These are phyloP conservation scores for Cervus canadensis DNA, from an alignment of 2,113 vertebrate species.

Conservation along the genomic window DNA sequence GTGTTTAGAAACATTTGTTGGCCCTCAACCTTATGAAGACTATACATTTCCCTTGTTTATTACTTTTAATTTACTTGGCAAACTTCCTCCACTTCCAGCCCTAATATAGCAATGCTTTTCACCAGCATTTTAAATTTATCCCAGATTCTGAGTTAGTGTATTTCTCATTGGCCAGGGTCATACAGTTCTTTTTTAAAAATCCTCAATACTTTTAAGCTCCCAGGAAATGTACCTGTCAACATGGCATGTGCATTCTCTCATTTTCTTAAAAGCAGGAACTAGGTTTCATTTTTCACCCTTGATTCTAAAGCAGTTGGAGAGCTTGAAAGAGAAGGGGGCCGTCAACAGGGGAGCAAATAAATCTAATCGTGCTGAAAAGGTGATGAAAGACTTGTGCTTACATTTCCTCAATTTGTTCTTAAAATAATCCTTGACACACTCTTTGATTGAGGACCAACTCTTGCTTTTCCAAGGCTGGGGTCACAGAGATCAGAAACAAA, in stretches of 20 bases:
- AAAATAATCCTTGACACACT: conserved; percentile 44
- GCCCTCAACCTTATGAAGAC: neutral
- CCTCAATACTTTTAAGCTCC: neutral
- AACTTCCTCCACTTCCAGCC: neutral
- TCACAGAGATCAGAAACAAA: conserved; percentile 32
- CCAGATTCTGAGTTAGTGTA: neutral
- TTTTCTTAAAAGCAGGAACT: conserved; percentile 72
- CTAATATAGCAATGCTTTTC: neutral
- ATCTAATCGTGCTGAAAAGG: conserved; percentile 43
- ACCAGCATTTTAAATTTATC: neutral
- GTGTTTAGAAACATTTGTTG: conserved; percentile 1
- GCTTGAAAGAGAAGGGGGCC: conserved; percentile 29
- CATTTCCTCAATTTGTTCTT: conserved; percentile 60
- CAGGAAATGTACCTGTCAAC: conserved; percentile 54
- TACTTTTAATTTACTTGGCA: conserved; percentile 26
- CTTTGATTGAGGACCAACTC: conserved; percentile 46
- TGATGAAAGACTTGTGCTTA: conserved; percentile 34
- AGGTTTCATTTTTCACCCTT: conserved; percentile 67
- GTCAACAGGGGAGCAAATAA: conserved; percentile 29
- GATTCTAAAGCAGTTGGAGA: conserved; percentile 29
- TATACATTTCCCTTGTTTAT: conserved; percentile 24
- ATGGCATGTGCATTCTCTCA: neutral
- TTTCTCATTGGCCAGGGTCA: neutral
- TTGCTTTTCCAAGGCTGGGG: conserved; percentile 15
- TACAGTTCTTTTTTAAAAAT: neutral